Percentiles rank a stretch among this genome's conserved stretches.
phyloP scores from a whole-genome alignment of 2,888 invertebrate species.

The Callosobruchus maculatus region DNA sequence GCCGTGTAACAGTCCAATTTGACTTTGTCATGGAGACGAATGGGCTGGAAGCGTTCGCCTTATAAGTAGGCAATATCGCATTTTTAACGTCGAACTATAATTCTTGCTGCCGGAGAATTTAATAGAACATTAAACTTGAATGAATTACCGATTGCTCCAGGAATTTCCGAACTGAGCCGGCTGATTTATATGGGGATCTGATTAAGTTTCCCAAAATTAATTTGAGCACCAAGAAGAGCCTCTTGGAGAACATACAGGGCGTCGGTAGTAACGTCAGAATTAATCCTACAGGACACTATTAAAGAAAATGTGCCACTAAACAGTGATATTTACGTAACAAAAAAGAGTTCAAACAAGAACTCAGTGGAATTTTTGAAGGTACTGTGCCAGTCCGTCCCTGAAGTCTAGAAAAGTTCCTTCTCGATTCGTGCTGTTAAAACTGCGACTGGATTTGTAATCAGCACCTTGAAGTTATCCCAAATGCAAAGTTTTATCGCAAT shows the following conservation, averaged over 20 bases:
- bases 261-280: too few relatives aligned
- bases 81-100: slow-evolving; percentile 46
- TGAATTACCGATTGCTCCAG: neutral
- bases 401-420: too few relatives aligned
- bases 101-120: slow-evolving; percentile 25
- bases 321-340: too few relatives aligned
- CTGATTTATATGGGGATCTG: neutral
- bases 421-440: too few relatives aligned
- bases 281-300: too few relatives aligned
- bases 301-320: too few relatives aligned
- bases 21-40: neutral
- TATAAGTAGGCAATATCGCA: slow-evolving; percentile 43
- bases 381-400: too few relatives aligned
- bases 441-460: too few relatives aligned
- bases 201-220: neutral
- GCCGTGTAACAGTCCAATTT: neutral
- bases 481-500: too few relatives aligned
- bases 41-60: neutral
- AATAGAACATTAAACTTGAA: neutral
- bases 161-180: neutral
- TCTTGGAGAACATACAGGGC: neutral
- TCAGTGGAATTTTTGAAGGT: too few relatives aligned
- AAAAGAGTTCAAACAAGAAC: too few relatives aligned
- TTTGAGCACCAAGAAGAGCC: neutral
- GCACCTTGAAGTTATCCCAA: too few relatives aligned